Base-by-base conservation (phyloP, 2,797 vertebrate species). In the Mionectes olivaceus region DNA sequence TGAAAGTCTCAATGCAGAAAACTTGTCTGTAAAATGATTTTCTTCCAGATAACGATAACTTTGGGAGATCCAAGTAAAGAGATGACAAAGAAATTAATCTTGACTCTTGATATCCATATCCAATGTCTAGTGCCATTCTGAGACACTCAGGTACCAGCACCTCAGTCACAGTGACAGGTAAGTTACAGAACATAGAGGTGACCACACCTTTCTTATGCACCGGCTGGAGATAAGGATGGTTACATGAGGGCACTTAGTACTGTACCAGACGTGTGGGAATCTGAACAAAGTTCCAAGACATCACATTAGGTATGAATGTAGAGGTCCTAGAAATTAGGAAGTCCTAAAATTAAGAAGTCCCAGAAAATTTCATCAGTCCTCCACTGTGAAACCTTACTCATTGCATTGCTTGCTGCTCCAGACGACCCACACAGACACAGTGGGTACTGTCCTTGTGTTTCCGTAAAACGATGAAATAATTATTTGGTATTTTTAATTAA, bases 401-500 rank as follows among this genome's bases (percentile, higher is more conserved):
- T 32, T 9, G 0, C 43, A 35, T 80, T 81, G 19, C 22, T 80
- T 87, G 33, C 33, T 68, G 49, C 27, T 75, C 49, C 70, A 57
- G 35, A 59, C 39, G 30, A 92, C 28, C 64, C 22, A 68, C 49
- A 32, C 23, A 56, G 49, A 65, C 39, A 69, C n/a, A 79, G 69
- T 3, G 5, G 33, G 35, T 47, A 68, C 10, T 44, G 19, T 11
- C 33, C 19, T 85, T 2, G 0, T 47, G 22, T 75, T 83, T 68
- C 16, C 59, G 56, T 16, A 88, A 65, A 55, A 78, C 9, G 19
- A 65, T 65, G 10, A 81, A 85, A 94, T 35, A 55, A 83, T 75
- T 91, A 65, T 50, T 75, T 80, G 35, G 41, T 64, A 59, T 76
- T 87, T 93, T 83, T 56, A 64, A 87, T 91, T 50, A 80, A 92